phyloP scores from a whole-genome alignment of 2,113 vertebrate genomes.

The Nycticebus coucang region DNA sequence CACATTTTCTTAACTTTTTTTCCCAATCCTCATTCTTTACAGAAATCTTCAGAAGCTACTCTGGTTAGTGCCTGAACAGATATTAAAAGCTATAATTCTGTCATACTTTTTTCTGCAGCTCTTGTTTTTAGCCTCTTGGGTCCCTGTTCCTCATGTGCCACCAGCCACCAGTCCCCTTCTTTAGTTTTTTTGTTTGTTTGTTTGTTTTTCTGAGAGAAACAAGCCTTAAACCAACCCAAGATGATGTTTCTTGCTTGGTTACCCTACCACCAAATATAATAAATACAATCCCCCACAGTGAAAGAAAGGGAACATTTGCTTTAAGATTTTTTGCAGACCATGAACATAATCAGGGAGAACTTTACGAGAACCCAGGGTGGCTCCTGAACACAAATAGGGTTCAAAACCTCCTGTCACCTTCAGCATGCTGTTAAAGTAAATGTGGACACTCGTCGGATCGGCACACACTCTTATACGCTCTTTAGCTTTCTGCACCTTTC shows the following conservation, averaged over 20 bases:
- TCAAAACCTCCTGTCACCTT: slow-evolving; percentile 34
- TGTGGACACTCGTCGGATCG: slow-evolving; percentile 10
- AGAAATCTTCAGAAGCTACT: neutral
- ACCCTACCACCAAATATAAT: neutral
- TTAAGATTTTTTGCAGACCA: neutral
- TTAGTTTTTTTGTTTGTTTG: neutral
- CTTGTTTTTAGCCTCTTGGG: neutral
- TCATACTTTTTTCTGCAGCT: neutral
- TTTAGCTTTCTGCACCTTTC: neutral
- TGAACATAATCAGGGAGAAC: neutral
- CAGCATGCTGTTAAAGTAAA: neutral
- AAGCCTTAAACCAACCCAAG: neutral
- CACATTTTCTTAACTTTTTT: neutral
- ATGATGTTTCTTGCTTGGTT: neutral
- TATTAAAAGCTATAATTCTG: neutral
- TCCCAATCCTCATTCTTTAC: neutral
- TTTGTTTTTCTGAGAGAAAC: neutral
- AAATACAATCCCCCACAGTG: fast-evolving
- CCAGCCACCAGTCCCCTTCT: neutral
- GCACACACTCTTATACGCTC: neutral
- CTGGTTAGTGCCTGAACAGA: no score
- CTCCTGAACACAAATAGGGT: slow-evolving; percentile 32
- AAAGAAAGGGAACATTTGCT: neutral
- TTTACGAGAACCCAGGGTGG: neutral
- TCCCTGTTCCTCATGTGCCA: no score